Evolutionary conservation across 2,888 invertebrate genomes (phyloP).

Genomic region (Entomobrya multifasciata): DNA sequence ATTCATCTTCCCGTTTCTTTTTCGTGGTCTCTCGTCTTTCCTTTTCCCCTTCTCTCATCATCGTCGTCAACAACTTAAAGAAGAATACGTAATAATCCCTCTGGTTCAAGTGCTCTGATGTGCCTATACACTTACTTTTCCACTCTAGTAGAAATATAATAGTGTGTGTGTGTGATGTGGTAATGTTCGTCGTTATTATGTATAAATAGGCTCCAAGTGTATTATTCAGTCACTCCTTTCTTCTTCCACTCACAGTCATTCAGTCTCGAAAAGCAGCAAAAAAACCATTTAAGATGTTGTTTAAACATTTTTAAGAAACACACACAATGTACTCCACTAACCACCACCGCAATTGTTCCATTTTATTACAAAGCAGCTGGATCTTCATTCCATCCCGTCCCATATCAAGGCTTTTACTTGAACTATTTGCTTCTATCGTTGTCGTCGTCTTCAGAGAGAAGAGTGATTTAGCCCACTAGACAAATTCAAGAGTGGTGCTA

Average conservation of each 20-base stretch:
- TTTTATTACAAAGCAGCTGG: too few species aligned
- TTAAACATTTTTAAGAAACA: slow-evolving; percentile 24
- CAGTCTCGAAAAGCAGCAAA: too few species aligned
- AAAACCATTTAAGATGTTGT: slow-evolving; percentile 10
- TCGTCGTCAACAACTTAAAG: slow-evolving; percentile 14
- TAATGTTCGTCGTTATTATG: slow-evolving; percentile 6
- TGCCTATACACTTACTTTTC: too few species aligned
- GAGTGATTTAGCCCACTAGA: background rate
- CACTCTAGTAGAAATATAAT: too few species aligned
- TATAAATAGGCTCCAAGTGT: background rate
- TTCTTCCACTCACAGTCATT: too few species aligned
- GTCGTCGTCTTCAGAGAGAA: background rate
- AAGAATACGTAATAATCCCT: background rate
- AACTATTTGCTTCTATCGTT: background rate
- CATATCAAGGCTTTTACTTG: background rate
- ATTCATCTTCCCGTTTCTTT: slow-evolving; percentile 5
- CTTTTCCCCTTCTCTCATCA: background rate
- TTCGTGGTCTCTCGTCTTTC: background rate
- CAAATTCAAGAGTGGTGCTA: too few species aligned
- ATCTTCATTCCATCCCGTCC: too few species aligned
- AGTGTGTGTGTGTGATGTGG: too few species aligned
- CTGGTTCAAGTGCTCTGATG: background rate
- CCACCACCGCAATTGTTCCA: too few species aligned
- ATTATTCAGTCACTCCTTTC: too few species aligned
- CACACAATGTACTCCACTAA: too few species aligned